A percentile compares a stretch with the other conserved stretches of the same genome.
Evolutionary conservation across 2,113 vertebrate genomes (phyloP).

Genomic region (Caretta caretta): DNA sequence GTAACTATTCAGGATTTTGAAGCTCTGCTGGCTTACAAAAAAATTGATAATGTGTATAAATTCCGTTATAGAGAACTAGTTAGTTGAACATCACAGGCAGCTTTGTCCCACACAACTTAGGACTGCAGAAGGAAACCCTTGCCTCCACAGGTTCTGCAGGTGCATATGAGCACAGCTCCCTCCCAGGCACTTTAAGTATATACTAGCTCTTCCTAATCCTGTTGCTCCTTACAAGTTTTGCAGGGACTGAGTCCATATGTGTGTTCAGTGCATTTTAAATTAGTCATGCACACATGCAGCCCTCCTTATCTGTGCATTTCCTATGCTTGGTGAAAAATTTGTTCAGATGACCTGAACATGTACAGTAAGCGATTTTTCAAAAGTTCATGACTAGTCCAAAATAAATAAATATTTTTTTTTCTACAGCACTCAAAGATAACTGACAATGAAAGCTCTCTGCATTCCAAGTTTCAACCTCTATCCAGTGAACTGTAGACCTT

Average conservation of each 20-base stretch:
- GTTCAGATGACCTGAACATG: neutral
- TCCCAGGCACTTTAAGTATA: neutral
- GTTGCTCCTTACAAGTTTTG: neutral
- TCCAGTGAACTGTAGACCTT: neutral
- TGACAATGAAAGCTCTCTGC: neutral
- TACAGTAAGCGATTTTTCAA: neutral
- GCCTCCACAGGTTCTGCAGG: neutral
- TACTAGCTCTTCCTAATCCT: neutral
- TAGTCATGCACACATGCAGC: neutral
- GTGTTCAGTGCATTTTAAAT: neutral
- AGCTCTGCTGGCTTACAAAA: neutral
- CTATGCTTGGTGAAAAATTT: neutral
- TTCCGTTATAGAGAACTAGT: neutral
- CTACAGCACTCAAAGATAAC: neutral
- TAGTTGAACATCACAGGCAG: neutral
- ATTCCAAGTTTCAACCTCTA: neutral
- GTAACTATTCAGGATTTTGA: neutral
- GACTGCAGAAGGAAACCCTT: neutral
- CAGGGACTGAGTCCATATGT: fast-evolving
- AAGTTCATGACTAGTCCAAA: neutral
- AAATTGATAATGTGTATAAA: neutral
- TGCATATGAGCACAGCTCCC: neutral
- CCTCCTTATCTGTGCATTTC: neutral
- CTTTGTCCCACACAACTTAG: neutral
- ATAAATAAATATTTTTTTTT: neutral